Conservation (phyloP, 1,140 invertebrate species). For the Temnothorax longispinosus region DNA sequence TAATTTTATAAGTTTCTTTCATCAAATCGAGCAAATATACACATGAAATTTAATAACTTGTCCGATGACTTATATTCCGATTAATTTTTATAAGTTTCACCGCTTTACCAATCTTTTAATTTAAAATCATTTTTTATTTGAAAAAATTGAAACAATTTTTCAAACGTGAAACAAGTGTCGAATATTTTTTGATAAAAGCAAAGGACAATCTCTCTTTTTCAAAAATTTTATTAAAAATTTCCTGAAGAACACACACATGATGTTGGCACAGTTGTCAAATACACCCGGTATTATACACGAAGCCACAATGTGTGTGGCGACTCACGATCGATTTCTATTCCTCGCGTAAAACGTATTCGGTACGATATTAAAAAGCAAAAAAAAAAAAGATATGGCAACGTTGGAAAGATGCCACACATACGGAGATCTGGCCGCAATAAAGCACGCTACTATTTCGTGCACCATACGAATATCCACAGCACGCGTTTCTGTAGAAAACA, state of each 20-base stretch:
- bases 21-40: neutral
- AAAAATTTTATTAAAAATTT: conserved; percentile 8
- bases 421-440: conserved; percentile 40
- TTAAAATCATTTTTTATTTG: neutral
- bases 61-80: neutral
- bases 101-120: neutral
- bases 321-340: conserved; percentile 62
- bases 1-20: neutral
- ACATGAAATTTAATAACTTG: neutral
- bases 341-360: conserved; percentile 47
- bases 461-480: neutral
- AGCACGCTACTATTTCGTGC: conserved; percentile 12
- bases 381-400: neutral
- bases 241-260: too few species aligned
- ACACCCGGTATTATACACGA: conserved; percentile 25
- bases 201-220: neutral
- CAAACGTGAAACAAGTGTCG: neutral
- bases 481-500: neutral
- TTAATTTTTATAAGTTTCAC: neutral
- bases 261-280: neutral
- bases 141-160: neutral
- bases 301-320: neutral
- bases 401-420: conserved; percentile 25
- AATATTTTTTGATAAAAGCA: neutral
- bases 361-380: conserved; percentile 49